Base-by-base conservation (phyloP, 1,140 invertebrate species). In the Eufriesea mexicana region DNA sequence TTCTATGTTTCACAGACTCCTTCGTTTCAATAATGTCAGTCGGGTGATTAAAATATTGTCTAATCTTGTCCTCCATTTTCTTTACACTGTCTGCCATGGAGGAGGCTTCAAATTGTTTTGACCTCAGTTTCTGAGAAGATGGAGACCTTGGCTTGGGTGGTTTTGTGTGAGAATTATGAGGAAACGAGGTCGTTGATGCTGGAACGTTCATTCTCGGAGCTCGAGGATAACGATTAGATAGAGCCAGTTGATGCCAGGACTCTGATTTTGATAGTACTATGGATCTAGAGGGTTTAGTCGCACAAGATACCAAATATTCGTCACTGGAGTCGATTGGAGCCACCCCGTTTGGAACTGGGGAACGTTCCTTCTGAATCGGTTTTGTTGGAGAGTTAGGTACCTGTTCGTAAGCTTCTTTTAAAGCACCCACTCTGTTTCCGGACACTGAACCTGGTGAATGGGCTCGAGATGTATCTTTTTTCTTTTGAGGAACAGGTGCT, bases 81-180 rank as follows among this genome's bases (percentile, higher is more conserved):
- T 95, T 94, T 14, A 97, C 93, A 81, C 96, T 96, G n/a, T 96
- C 96, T 74, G 96, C 96, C 12, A 96, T 95, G 77, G 97, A 96
- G 42, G 97, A 96, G 10, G 97, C 97, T 91, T 98, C 97, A 91
- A 95, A 98, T 83, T 98, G 96, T 86, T 95, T 94, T 0, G 97
- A 96, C 10, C 82, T n/a, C 28, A 97, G 94, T 16, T 95, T 95
- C 83, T 97, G 92, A 7, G 96, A 95, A 82, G 97, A 96, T 86
- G 96, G 96, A 0, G 97, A 97, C 85, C 97, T 97, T 2, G 96
- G 95, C 86, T 96, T 96, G 2, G 95, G 93, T 25, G 96, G 94
- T 59, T 94, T 93, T 2, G 89, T 90, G 14, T 95, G 94, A 16
- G 86, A 84, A 68, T 2, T n/a, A 2, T 20, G 35, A 4, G 87